phyloP scores from a whole-genome alignment of 2,113 vertebrate species.

The Electrona antarctica region DNA sequence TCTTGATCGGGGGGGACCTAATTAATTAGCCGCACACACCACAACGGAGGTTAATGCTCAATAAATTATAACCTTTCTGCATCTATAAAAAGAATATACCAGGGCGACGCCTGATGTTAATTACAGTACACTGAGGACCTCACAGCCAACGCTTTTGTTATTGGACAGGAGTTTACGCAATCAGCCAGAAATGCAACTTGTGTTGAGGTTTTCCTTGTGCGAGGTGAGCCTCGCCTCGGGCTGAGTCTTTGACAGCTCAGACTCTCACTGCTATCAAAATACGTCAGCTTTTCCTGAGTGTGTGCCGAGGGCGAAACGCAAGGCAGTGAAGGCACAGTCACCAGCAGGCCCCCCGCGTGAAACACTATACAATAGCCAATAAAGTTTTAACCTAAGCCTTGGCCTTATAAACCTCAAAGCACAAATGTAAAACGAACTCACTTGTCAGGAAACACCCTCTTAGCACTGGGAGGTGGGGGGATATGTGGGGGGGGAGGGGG shows the following conservation, averaged over 20 bases:
- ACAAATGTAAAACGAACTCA: conserved; percentile 69
- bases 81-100: conserved; percentile 33
- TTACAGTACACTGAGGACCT: conserved; percentile 39
- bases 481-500: conserved; percentile 10
- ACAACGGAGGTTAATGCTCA: conserved; percentile 36
- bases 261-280: conserved; percentile 76
- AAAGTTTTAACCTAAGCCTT: conserved; percentile 69
- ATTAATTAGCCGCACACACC: conserved; percentile 35
- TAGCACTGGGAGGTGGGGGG: conserved; percentile 44
- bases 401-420: conserved; percentile 71
- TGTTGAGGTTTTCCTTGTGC: conserved; percentile 11
- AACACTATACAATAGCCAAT: conserved; percentile 75
- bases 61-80: conserved; percentile 38
- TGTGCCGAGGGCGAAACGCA: conserved; percentile 52
- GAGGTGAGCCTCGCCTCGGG: conserved; percentile 71
- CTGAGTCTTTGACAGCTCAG: conserved; percentile 66
- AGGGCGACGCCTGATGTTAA: conserved; percentile 47
- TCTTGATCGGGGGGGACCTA: neutral
- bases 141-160: conserved; percentile 72
- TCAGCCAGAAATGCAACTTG: conserved; percentile 70
- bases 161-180: conserved; percentile 70
- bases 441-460: conserved; percentile 76
- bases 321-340: conserved; percentile 56
- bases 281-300: conserved; percentile 64
- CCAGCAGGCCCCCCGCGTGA: conserved; percentile 48